Evolutionary conservation across 2,797 vertebrate genomes (phyloP), one percentile per base, ranked within the genome.

Genomic region (Graptemys geographica): DNA sequence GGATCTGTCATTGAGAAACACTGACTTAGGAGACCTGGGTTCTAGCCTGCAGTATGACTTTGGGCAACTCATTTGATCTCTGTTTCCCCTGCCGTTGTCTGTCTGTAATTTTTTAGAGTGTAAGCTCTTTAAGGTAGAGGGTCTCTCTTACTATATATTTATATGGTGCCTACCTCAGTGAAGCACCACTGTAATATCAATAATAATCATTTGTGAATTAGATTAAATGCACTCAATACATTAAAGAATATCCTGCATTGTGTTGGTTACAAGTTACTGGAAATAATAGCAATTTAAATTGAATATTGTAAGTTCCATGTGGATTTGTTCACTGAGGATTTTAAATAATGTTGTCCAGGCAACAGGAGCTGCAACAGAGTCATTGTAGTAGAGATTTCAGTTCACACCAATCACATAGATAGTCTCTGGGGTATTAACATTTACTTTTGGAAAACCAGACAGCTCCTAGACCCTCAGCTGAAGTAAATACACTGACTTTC

Each of bases 401-500:
- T 41, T 23, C 69, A 72, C 69, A 72, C 21, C 69, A 72, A 41
- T 41, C 69, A 23, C 69, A 41, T 23, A 31, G 59, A 62, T 62
- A 72, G 69, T 72, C 19, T 41, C 37, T 23, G 37, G 11, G 19
- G 21, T 21, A 72, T 37, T 41, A 23, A 51, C 65, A 51, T 11
- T 10, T 76, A 18, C 28, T 65, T 21, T 41, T 56, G 81, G 44
- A 53, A 84, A 2, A 6, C 69, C 10, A 72, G 69, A 23, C 2
- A 12, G 57, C 57, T 21, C 47, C 57, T 12, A n/a, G 31, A 53
- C 7, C 51, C 79, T 80, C 19, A 9, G 33, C 33, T n/a, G 19
- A 33, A 37, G n/a, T 10, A 0, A 0, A 88, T 85, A 62, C 0
- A 1, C 0, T 55, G 49, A n/a, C 59, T 47, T 56, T 0, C 37